phyloP scores from a whole-genome alignment of 2,113 vertebrate genomes.

The Notothenia coriiceps region DNA sequence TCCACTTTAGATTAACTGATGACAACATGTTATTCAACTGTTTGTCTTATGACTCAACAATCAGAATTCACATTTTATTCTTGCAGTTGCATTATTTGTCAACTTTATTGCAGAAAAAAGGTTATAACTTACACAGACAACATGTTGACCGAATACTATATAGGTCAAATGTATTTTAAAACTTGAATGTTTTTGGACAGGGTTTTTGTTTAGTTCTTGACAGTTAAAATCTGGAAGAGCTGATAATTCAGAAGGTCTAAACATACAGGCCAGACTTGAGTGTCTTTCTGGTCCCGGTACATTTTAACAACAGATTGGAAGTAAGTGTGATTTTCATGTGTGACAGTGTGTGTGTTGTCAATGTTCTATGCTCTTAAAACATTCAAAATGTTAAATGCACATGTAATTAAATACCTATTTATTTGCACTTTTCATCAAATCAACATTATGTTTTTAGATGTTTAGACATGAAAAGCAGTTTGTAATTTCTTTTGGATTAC shows the following conservation, averaged over 20 bases:
- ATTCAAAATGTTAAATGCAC: not conserved
- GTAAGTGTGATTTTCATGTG: constrained; percentile 76
- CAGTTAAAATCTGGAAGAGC: constrained; percentile 21
- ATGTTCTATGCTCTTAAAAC: not conserved
- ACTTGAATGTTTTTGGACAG: not conserved
- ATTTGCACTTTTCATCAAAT: too few species aligned
- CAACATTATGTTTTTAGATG: too few species aligned
- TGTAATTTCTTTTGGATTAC: too few species aligned
- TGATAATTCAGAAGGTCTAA: constrained; percentile 21
- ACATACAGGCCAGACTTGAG: constrained; percentile 35
- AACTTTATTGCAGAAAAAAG: not conserved
- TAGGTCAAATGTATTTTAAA: not conserved
- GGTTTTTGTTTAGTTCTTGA: not conserved
- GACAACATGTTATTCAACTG: too few species aligned
- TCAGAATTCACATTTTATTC: not conserved
- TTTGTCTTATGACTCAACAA: not conserved
- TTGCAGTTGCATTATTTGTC: not conserved
- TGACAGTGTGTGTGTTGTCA: constrained; percentile 49
- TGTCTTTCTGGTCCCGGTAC: constrained; percentile 70
- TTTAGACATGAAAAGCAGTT: too few species aligned
- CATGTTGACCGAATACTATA: not conserved
- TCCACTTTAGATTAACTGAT: too few species aligned
- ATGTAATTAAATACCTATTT: too few species aligned
- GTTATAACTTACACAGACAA: constrained; percentile 47
- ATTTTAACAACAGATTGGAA: constrained; percentile 78